These are phyloP conservation scores for Fundulus diaphanus DNA, from an alignment of 2,797 vertebrate species.

Conservation along the genomic window DNA sequence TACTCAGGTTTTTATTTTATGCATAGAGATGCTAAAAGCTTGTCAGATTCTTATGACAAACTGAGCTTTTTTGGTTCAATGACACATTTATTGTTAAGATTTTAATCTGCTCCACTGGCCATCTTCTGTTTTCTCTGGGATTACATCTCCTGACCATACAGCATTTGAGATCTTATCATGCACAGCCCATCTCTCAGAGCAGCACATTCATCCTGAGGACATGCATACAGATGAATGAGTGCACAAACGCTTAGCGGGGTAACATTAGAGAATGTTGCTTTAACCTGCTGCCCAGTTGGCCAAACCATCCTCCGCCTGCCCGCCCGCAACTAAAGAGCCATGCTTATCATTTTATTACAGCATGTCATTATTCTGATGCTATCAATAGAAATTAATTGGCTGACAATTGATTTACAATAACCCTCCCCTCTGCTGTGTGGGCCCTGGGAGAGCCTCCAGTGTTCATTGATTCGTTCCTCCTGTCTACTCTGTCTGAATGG, in stretches of 20 bases:
- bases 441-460: slow-evolving; percentile 59
- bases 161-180: slow-evolving; percentile 44
- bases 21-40: too few species aligned
- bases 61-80: slow-evolving; percentile 60
- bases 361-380: slow-evolving; percentile 74
- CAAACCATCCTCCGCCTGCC: slow-evolving; percentile 21
- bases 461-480: slow-evolving; percentile 70
- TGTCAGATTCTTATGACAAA: background rate
- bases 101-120: slow-evolving; percentile 76
- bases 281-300: slow-evolving; percentile 31
- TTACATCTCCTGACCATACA: slow-evolving; percentile 46
- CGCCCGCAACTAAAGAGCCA: slow-evolving; percentile 52
- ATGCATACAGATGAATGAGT: slow-evolving; percentile 30
- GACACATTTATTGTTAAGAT: slow-evolving; percentile 61
- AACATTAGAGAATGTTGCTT: slow-evolving; percentile 41
- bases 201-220: slow-evolving; percentile 32
- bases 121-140: slow-evolving; percentile 70
- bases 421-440: slow-evolving; percentile 32
- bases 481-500: slow-evolving; percentile 44
- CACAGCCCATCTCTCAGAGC: slow-evolving; percentile 3
- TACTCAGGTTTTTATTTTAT: background rate
- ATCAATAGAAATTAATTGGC: slow-evolving; percentile 80
- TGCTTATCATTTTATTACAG: slow-evolving; percentile 73
- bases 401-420: slow-evolving; percentile 76
- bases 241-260: slow-evolving; percentile 21